These are phyloP conservation scores for Phrynocephalus vlangalii DNA, from an alignment of 2,797 vertebrate genomes.

Conservation along the genomic window DNA sequence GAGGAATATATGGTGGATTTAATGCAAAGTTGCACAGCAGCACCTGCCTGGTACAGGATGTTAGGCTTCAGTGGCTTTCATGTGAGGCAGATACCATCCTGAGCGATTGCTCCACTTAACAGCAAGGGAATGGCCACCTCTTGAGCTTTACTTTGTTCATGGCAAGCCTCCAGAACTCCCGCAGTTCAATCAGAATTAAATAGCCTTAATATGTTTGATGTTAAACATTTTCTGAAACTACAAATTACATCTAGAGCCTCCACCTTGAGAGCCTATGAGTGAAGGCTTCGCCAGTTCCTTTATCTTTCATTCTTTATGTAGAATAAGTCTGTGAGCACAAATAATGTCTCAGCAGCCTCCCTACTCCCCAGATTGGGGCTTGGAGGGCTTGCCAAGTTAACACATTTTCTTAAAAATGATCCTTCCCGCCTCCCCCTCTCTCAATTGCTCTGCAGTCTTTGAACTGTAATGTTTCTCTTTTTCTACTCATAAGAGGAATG, in stretches of 20 bases:
- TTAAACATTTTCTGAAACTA: constrained; percentile 66
- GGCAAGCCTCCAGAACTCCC: constrained; percentile 65
- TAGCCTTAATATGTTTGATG: constrained; percentile 63
- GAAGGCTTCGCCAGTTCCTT: constrained; percentile 40
- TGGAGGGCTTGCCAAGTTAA: constrained; percentile 60
- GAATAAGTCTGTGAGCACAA: constrained; percentile 53
- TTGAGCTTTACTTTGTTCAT: constrained; percentile 54
- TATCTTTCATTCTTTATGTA: constrained; percentile 52
- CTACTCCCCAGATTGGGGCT: constrained; percentile 55
- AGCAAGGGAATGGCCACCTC: constrained; percentile 55
- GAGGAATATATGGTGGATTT: constrained; percentile 39
- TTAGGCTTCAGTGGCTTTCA: constrained; percentile 39
- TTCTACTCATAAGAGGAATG: constrained; percentile 50
- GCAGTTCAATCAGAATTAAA: constrained; percentile 68
- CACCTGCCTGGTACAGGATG: constrained; percentile 44
- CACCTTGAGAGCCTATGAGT: constrained; percentile 52
- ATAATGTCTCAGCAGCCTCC: constrained; percentile 46
- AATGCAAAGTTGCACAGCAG: constrained; percentile 47
- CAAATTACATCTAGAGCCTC: constrained; percentile 56
- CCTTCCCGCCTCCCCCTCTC: constrained; percentile 38
- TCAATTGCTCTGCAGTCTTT: constrained; percentile 40
- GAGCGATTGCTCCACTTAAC: constrained; percentile 60
- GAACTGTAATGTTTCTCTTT: constrained; percentile 46
- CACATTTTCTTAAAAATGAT: constrained; percentile 54
- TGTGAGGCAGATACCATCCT: constrained; percentile 52